Conservation (phyloP, 2,888 invertebrate species). For the Idaea dimidiata region DNA sequence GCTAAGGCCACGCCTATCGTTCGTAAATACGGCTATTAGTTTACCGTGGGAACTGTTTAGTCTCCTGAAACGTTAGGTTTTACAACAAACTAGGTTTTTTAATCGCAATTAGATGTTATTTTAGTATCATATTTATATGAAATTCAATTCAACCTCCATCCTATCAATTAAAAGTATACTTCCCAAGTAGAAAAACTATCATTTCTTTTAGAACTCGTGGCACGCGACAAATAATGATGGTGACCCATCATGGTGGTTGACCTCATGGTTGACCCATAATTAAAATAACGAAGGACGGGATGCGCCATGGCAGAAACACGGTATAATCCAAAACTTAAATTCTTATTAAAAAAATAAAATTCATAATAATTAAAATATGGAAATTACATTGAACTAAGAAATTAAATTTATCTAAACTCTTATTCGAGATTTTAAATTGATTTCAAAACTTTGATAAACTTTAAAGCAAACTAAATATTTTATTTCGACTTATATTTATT, state of each 20-base stretch:
- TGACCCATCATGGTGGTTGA: too few species aligned
- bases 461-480: not conserved
- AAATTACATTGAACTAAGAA: slow-evolving; percentile 45
- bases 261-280: not conserved
- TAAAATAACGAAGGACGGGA: not conserved
- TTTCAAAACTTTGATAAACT: not conserved
- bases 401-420: not conserved
- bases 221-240: not conserved
- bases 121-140: not conserved
- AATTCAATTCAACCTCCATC: slow-evolving; percentile 38
- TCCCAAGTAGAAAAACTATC: not conserved
- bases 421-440: not conserved
- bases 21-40: too few species aligned
- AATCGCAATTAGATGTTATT: too few species aligned
- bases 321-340: slow-evolving; percentile 1
- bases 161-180: slow-evolving; percentile 11
- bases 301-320: not conserved
- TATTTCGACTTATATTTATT: not conserved
- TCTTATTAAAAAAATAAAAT: not conserved
- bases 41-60: too few species aligned
- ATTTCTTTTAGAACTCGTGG: not conserved
- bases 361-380: slow-evolving; percentile 44
- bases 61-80: too few species aligned
- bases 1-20: too few species aligned
- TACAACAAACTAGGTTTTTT: too few species aligned